Evolutionary conservation across 2,113 vertebrate genomes (phyloP), one percentile per base, ranked within the genome.

Genomic region (Neomonachus schauinslandi): DNA sequence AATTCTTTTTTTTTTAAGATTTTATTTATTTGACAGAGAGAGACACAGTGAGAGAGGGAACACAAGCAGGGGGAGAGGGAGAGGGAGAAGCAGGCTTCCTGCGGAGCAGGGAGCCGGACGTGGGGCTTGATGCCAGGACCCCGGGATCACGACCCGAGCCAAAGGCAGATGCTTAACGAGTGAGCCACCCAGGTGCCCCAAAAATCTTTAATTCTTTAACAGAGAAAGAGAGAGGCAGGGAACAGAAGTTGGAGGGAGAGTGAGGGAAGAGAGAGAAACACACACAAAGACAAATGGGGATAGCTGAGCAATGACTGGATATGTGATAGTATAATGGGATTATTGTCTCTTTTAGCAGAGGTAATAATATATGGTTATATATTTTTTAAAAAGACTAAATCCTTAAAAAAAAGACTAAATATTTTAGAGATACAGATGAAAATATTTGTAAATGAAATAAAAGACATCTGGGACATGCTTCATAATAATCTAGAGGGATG

Each of bases 361-460:
- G 39, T 77, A 24, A 65, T 93, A 83, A 77, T 36, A 63, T 24
- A 65, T 33, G 18, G 84, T 51, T 36, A 94, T 12, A 1, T 80
- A 63, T 42, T 67, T 89, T 53, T 90, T 69, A 33, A 55, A 91
- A 95, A 72, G 15, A 94, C 5, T 67, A 90, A 94, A 46, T 81
- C 14, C 31, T 65, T 53, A 31, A 8, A 67, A 67, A 55, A 91
- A 95, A 79, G 15, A 89, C 5, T 59, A 87, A 89, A 46, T 77
- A 10, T 91, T 94, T 80, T 28, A 91, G 13, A 95, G 24, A 83
- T 36, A 92, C 2, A 81, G 24, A 85, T 46, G 24, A 95, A 95
- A 55, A 69, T 89, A 81, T 74, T 84, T 53, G 49, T 33, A 77
- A 90, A 76, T 46, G 42, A 95, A 92, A 94, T 46, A 94, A 92